Percentiles rank a stretch among this genome's conserved stretches.
Conservation (phyloP, 2,113 vertebrate species). For the Fregetta grallaria region DNA sequence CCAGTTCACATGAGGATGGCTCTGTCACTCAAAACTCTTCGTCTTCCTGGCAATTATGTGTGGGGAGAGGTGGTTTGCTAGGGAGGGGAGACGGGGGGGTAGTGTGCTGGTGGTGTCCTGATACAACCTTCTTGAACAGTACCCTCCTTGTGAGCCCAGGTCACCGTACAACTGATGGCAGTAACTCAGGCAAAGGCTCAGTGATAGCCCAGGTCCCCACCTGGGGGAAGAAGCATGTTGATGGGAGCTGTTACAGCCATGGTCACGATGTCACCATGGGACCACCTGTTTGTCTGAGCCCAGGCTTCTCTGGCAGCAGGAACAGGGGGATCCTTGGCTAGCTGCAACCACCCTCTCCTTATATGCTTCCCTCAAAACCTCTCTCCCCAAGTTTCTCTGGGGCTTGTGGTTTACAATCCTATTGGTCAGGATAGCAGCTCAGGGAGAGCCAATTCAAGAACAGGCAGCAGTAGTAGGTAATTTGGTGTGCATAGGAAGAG, state of each 20-base stretch:
- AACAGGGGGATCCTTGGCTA: background rate
- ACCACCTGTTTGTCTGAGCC: background rate
- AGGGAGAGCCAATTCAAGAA: background rate
- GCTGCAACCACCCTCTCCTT: background rate
- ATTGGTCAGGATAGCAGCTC: background rate
- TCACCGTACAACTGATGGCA: background rate
- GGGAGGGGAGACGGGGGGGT: rapidly evolving
- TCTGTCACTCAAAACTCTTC: background rate
- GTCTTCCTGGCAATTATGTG: background rate
- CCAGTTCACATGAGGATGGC: background rate
- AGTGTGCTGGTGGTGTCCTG: background rate
- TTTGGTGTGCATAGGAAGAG: background rate
- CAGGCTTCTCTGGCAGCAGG: background rate
- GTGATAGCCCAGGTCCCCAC: background rate
- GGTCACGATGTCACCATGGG: rapidly evolving
- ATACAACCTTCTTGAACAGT: background rate
- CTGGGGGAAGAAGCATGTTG: no score
- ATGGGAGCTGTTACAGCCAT: background rate
- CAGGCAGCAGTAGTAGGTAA: background rate
- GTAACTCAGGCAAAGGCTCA: background rate
- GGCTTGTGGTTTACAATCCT: background rate
- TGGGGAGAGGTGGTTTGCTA: background rate
- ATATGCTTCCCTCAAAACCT: background rate
- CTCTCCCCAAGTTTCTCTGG: background rate
- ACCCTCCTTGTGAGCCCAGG: background rate